Evolutionary conservation across 2,888 invertebrate species (phyloP).

Genomic region (Glomeris marginata): DNA sequence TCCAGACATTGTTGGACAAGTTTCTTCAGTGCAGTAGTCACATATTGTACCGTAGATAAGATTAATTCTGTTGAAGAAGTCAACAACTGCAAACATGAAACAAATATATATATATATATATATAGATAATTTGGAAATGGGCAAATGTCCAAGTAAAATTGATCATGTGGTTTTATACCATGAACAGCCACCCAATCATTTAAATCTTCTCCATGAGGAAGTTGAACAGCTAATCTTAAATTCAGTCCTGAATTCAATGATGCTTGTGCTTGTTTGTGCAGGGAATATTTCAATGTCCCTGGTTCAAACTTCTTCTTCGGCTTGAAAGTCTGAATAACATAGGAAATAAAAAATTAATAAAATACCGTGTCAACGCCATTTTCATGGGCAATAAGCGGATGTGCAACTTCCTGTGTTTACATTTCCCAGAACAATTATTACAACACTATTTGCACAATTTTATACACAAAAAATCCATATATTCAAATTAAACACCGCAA

Average conservation of each 20-base stretch:
- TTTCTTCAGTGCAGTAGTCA: constrained; percentile 63
- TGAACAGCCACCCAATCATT: constrained; percentile 90
- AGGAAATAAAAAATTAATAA: background rate
- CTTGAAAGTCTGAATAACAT: constrained; percentile 55
- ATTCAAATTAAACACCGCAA: too few relatives aligned
- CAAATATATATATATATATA: constrained; percentile 2
- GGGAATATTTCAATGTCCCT: constrained; percentile 68
- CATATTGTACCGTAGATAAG: constrained; percentile 78
- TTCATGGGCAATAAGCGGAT: too few relatives aligned
- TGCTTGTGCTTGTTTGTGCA: constrained; percentile 82
- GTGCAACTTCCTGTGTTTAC: background rate
- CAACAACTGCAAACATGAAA: constrained; percentile 51
- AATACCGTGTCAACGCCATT: background rate
- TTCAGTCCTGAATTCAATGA: constrained; percentile 79
- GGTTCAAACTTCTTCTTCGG: constrained; percentile 76
- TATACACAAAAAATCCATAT: too few relatives aligned
- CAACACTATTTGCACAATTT: background rate
- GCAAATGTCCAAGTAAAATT: background rate
- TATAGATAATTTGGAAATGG: background rate
- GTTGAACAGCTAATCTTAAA: constrained; percentile 57
- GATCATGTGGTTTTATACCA: constrained; percentile 38
- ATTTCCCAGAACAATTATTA: background rate
- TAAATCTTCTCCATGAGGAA: constrained; percentile 67
- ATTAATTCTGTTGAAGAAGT: constrained; percentile 87
- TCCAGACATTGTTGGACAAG: constrained; percentile 82